A percentile compares a stretch with the other conserved stretches of the same genome.
Evolutionary conservation across 2,797 vertebrate species (phyloP).

Genomic region (Crypturellus tataupa): DNA sequence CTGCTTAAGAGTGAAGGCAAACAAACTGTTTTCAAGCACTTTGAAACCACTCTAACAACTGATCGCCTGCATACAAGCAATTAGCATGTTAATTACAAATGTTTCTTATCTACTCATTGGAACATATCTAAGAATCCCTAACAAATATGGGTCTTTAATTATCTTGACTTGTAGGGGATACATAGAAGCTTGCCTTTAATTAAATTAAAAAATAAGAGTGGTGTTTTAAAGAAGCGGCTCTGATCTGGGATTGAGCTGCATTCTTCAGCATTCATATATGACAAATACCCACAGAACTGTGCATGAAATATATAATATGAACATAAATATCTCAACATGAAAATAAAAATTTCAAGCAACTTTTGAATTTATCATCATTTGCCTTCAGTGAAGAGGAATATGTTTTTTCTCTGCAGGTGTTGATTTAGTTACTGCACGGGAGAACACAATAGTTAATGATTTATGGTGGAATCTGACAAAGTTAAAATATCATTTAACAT

Average conservation of each 20-base stretch:
- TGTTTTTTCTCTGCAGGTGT: neutral
- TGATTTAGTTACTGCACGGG: neutral
- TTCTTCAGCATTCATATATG: neutral
- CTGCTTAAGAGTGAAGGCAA: constrained; percentile 76
- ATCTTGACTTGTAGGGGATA: constrained; percentile 21
- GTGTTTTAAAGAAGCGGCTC: constrained; percentile 11
- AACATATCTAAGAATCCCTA: constrained; percentile 60
- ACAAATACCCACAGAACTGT: neutral
- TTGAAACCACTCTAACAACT: constrained; percentile 78
- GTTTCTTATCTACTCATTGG: constrained; percentile 60
- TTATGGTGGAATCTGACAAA: constrained; percentile 23
- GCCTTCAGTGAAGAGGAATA: neutral
- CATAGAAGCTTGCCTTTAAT: constrained; percentile 42
- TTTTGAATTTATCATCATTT: neutral
- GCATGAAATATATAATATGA: neutral
- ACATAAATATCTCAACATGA: neutral
- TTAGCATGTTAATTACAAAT: constrained; percentile 80
- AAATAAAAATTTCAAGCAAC: neutral
- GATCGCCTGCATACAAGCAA: constrained; percentile 74
- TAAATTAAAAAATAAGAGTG: constrained; percentile 19
- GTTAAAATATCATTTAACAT: neutral
- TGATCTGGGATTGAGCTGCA: neutral
- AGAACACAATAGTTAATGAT: neutral
- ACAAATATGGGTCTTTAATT: constrained; percentile 54
- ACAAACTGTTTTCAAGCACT: constrained; percentile 79